These are phyloP conservation scores for Dione juno DNA, from an alignment of 2,888 invertebrate species.

Conservation along the genomic window DNA sequence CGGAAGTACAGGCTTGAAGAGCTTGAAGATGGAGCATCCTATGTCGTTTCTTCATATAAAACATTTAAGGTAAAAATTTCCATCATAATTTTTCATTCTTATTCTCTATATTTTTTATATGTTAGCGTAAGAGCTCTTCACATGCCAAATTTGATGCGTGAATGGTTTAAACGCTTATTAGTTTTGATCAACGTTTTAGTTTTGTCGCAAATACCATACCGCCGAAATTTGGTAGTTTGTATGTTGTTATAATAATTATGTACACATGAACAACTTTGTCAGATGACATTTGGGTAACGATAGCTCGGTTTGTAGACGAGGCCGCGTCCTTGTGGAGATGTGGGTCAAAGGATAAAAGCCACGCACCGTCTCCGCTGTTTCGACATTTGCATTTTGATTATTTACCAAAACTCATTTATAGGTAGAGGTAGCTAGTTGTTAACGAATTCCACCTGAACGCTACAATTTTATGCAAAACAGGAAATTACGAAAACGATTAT, in stretches of 20 bases:
- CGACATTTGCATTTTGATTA: constrained; percentile 80
- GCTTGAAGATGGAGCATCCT: constrained; percentile 94
- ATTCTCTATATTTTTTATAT: constrained; percentile 22
- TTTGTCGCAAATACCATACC: constrained; percentile 6
- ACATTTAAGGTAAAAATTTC: constrained; percentile 89
- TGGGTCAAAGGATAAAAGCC: constrained; percentile 77
- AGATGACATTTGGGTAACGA: constrained; percentile 30
- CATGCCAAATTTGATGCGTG: constrained; percentile 36
- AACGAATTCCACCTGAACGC: constrained; percentile 58
- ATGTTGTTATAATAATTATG: constrained; percentile 17
- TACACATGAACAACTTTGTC: constrained; percentile 22
- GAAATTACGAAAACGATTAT: constrained; percentile 59
- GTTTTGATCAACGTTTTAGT: background rate
- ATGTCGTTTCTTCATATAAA: constrained; percentile 96
- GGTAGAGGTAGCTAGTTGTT: constrained; percentile 63
- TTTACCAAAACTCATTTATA: constrained; percentile 55
- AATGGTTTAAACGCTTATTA: constrained; percentile 25
- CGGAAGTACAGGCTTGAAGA: constrained; percentile 93
- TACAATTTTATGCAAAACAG: constrained; percentile 49
- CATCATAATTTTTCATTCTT: background rate
- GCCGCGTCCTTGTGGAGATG: constrained; percentile 77
- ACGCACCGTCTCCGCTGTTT: constrained; percentile 50
- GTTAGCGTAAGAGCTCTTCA: background rate
- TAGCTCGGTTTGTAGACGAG: constrained; percentile 47
- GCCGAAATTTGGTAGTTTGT: background rate